A percentile compares a stretch with the other conserved stretches of the same genome.
Evolutionary conservation across 2,888 invertebrate genomes (phyloP).

Genomic region (Rhorus exstirpatorius): DNA sequence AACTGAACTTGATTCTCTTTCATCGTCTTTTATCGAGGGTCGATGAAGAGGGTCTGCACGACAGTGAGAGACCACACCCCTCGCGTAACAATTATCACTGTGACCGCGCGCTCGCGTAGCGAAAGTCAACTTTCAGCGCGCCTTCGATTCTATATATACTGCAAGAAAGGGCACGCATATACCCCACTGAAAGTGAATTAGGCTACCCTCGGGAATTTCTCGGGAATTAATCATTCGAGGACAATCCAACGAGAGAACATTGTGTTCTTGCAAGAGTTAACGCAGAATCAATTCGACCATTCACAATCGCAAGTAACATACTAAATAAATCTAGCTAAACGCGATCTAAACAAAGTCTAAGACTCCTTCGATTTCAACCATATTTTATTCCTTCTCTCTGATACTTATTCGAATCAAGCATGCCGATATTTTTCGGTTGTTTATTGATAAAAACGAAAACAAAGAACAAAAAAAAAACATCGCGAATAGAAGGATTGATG

Average conservation of each 20-base stretch:
- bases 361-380: too few species aligned
- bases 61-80: slow-evolving; percentile 44
- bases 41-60: slow-evolving; percentile 54
- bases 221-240: slow-evolving; percentile 63
- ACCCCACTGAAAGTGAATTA: slow-evolving; percentile 54
- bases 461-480: not conserved
- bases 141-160: slow-evolving; percentile 44
- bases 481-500: not conserved
- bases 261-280: slow-evolving; percentile 39
- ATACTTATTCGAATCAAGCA: too few species aligned
- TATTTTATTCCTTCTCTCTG: too few species aligned
- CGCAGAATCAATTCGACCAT: slow-evolving; percentile 27
- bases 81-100: slow-evolving; percentile 45
- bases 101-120: slow-evolving; percentile 65
- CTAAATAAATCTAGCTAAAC: not conserved
- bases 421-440: too few species aligned
- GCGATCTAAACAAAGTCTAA: too few species aligned
- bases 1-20: slow-evolving; percentile 47
- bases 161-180: slow-evolving; percentile 18
- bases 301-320: slow-evolving; percentile 2
- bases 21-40: slow-evolving; percentile 50
- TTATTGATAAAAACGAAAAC: too few species aligned
- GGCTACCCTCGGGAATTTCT: slow-evolving; percentile 50
- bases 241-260: slow-evolving; percentile 18
- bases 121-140: slow-evolving; percentile 66